phyloP scores from a whole-genome alignment of 2,797 vertebrate genomes.

The Squalus acanthias region DNA sequence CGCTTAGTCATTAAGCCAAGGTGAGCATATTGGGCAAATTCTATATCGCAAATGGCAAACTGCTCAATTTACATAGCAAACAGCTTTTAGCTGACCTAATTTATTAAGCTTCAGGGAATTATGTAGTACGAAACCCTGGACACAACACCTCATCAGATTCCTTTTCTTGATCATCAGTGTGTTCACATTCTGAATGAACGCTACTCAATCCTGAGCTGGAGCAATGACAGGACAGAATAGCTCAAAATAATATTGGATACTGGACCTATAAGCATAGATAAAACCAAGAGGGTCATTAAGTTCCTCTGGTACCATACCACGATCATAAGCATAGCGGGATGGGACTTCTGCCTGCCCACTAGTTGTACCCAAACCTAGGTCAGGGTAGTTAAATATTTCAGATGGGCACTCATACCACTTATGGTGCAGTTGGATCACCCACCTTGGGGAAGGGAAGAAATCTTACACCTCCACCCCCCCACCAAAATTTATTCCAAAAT shows the following conservation, averaged over 20 bases:
- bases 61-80: neutral
- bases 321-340: neutral
- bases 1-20: neutral
- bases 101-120: neutral
- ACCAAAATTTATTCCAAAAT: neutral
- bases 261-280: neutral
- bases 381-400: neutral
- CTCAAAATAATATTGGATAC: neutral
- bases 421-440: neutral
- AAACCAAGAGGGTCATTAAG: neutral
- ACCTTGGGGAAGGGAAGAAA: neutral
- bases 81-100: neutral
- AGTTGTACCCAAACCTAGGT: neutral
- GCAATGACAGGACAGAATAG: neutral
- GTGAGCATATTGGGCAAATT: neutral
- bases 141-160: neutral
- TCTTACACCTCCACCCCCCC: neutral
- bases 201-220: neutral
- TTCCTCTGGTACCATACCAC: neutral
- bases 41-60: neutral
- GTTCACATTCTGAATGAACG: neutral
- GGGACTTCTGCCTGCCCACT: neutral
- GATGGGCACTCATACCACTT: neutral
- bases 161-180: neutral
- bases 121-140: no score